A percentile compares a stretch with the other conserved stretches of the same genome.
Conservation (phyloP, 2,797 vertebrate genomes). For the Mormyrus proboscirostris region DNA sequence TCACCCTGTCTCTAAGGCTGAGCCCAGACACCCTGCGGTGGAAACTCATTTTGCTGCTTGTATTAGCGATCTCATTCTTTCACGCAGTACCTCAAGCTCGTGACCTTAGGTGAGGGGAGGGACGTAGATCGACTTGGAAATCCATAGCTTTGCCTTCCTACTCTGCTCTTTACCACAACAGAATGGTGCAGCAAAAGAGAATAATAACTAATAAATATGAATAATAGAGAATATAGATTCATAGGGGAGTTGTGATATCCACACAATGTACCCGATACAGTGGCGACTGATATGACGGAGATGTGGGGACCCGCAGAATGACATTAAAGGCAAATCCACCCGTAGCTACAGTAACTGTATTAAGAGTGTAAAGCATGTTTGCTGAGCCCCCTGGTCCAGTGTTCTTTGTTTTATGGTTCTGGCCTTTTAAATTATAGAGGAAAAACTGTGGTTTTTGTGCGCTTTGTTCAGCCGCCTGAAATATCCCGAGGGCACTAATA, state of each 20-base stretch:
- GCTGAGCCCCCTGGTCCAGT: background rate
- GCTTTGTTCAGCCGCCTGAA: background rate
- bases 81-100: background rate
- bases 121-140: background rate
- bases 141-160: background rate
- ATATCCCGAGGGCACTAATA: background rate
- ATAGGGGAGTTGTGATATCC: background rate
- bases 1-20: background rate
- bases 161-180: background rate
- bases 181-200: background rate
- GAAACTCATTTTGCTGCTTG: background rate
- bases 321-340: background rate
- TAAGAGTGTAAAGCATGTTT: background rate
- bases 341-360: background rate
- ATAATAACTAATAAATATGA: background rate
- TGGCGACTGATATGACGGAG: background rate
- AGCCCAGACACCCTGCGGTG: background rate
- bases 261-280: background rate
- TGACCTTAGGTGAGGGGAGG: background rate
- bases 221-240: background rate
- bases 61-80: background rate
- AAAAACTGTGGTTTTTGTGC: background rate
- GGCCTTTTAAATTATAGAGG: background rate
- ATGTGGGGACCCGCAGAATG: background rate
- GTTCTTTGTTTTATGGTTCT: background rate